phyloP scores from a whole-genome alignment of 1,140 invertebrate genomes.

The Lysiphlebus fabarum region DNA sequence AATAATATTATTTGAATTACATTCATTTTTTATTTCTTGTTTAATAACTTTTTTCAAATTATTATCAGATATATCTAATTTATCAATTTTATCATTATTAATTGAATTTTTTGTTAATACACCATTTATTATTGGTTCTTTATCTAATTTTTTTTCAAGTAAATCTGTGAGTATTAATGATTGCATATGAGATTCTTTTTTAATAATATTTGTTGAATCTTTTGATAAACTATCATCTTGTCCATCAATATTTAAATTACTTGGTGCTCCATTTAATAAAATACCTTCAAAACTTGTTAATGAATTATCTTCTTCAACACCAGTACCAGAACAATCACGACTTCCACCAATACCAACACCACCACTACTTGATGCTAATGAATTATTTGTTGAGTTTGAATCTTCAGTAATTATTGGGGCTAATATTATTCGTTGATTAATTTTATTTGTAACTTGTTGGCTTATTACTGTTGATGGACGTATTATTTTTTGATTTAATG shows the following conservation, averaged over 20 bases:
- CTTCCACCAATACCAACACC: constrained; percentile 53
- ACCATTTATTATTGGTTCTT: constrained; percentile 62
- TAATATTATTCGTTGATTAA: constrained; percentile 41
- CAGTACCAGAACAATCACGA: constrained; percentile 48
- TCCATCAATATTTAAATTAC: constrained; percentile 56
- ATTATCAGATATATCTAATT: constrained; percentile 52
- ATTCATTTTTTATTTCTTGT: constrained; percentile 29
- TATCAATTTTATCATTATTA: constrained; percentile 63
- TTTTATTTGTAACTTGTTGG: constrained; percentile 41
- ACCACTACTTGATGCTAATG: constrained; percentile 58
- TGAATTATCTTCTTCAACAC: constrained; percentile 60
- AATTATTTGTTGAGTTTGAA: constrained; percentile 60
- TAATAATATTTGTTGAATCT: constrained; percentile 50
- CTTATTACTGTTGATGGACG: constrained; percentile 55
- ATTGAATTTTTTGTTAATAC: constrained; percentile 61
- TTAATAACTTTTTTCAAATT: constrained; percentile 23
- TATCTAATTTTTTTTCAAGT: constrained; percentile 63
- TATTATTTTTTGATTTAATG: constrained; percentile 39
- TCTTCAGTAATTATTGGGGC: constrained; percentile 54
- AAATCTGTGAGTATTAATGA: constrained; percentile 66
- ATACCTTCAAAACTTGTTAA: constrained; percentile 64
- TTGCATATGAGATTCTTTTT: constrained; percentile 53
- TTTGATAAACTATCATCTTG: constrained; percentile 59
- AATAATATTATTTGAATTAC: constrained; percentile 29
- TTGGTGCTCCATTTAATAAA: constrained; percentile 59